Conservation (phyloP, 2,888 invertebrate genomes). For the Crepidodera aurea region DNA sequence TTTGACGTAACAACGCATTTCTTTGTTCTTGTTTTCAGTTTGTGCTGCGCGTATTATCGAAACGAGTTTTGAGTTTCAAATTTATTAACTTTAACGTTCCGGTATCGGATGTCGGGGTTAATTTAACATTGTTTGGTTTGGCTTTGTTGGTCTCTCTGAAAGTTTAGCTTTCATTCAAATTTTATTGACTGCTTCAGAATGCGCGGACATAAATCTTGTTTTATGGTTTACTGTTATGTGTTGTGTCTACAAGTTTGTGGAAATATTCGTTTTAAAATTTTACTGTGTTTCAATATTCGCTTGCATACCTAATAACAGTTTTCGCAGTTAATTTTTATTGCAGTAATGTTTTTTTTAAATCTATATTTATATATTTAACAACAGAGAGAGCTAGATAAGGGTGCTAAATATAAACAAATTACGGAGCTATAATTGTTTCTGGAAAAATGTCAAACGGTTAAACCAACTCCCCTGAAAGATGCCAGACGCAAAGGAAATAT, state of each 20-base stretch:
- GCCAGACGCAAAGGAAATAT: not conserved
- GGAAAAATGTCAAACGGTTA: too few species aligned
- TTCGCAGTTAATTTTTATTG: not conserved
- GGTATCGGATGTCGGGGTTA: conserved; percentile 14
- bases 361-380: too few species aligned
- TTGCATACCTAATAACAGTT: not conserved
- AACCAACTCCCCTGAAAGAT: too few species aligned
- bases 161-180: conserved; percentile 12
- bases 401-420: too few species aligned
- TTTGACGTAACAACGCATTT: not conserved
- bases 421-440: too few species aligned
- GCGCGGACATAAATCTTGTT: conserved; percentile 12
- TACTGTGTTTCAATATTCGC: not conserved
- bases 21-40: not conserved
- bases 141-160: conserved; percentile 3
- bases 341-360: not conserved
- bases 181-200: conserved; percentile 13
- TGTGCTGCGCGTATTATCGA: not conserved
- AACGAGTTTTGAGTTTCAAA: conserved; percentile 17
- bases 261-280: not conserved
- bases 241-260: conserved; percentile 14
- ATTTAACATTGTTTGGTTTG: conserved; percentile 10
- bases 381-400: too few species aligned
- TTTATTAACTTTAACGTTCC: conserved; percentile 25
- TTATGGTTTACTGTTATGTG: conserved; percentile 10